Conservation (phyloP, 2,113 vertebrate species). For the Natator depressus region DNA sequence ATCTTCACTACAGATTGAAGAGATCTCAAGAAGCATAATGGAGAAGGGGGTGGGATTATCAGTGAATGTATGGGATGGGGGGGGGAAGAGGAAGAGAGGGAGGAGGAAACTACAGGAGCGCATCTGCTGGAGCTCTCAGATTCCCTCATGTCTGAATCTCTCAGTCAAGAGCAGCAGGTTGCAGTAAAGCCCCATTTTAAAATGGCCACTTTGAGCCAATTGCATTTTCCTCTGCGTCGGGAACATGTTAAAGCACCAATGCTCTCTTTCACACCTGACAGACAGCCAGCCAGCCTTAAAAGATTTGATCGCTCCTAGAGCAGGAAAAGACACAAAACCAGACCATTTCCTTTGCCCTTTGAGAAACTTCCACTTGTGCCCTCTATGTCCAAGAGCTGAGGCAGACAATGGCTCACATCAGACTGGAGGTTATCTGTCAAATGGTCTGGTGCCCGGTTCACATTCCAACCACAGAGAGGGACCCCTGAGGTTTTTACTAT, state of each 20-base stretch:
- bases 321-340: not conserved
- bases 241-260: not conserved
- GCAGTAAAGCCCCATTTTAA: not conserved
- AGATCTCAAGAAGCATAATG: conserved; percentile 10
- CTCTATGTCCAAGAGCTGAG: not conserved
- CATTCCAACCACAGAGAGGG: not conserved
- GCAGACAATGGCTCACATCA: not conserved
- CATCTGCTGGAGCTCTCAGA: conserved; percentile 13
- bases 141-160: conserved; percentile 4
- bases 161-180: conserved; percentile 25
- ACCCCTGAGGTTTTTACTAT: not conserved
- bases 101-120: not conserved
- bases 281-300: not conserved
- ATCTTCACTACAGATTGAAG: not conserved
- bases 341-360: not conserved
- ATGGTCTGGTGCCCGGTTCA: conserved; percentile 33
- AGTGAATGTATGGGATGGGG: not conserved
- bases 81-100: too few species aligned
- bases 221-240: not conserved
- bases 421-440: not conserved
- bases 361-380: conserved; percentile 7
- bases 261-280: conserved; percentile 28
- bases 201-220: not conserved
- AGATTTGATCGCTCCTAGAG: not conserved
- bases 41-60: conserved; percentile 16